Base-by-base conservation (phyloP, 2,888 invertebrate genomes). In the Scaptomyza parva region DNA sequence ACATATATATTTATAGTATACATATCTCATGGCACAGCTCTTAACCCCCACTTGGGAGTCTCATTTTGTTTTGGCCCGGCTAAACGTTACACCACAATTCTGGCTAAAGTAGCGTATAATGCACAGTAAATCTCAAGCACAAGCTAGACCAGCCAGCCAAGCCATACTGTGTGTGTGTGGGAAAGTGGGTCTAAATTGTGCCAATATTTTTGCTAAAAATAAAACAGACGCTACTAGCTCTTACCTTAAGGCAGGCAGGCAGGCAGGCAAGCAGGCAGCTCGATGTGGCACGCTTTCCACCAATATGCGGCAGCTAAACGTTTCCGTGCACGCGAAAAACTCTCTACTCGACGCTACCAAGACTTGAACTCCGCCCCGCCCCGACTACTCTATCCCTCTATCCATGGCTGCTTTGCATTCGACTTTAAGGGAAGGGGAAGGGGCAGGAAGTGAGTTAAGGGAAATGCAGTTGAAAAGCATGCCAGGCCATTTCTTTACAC, bases 241-340 rank as follows among this genome's bases (percentile, higher is more conserved):
- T 43, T 44, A 65, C 58, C 66, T 75, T 54, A 41, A 62, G 43
- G 51, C 51, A 24, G n/a, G 18, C 9, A 20, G 40, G 12, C 18
- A 17, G 26, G 17, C 17, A 17, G 3, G 3, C 37, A n/a, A n/a
- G n/a, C n/a, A n/a, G n/a, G 11, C 45, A 45, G 28, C 54, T 55
- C 47, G 44, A 50, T 59, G 61, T 53, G 66, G 72, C 66, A 65
- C 51, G 59, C 69, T 61, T 62, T 17, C 65, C 53, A 57, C 69
- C 86, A 84, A 84, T 77, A 81, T 81, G 82, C 85, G 82, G 73
- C 85, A 55, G 63, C 87, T 84, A 81, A 85, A 83, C 82, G 82
- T 86, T 83, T 86, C 81, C 86, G 80, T 73, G 84, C 82, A 83
- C 82, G 86, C 86, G 86, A 83, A 83, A 71, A 71, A 67, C 64